A percentile compares a stretch with the other conserved stretches of the same genome.
These are phyloP conservation scores for Coelopa frigida DNA, from an alignment of 1,140 invertebrate species.

Conservation along the genomic window DNA sequence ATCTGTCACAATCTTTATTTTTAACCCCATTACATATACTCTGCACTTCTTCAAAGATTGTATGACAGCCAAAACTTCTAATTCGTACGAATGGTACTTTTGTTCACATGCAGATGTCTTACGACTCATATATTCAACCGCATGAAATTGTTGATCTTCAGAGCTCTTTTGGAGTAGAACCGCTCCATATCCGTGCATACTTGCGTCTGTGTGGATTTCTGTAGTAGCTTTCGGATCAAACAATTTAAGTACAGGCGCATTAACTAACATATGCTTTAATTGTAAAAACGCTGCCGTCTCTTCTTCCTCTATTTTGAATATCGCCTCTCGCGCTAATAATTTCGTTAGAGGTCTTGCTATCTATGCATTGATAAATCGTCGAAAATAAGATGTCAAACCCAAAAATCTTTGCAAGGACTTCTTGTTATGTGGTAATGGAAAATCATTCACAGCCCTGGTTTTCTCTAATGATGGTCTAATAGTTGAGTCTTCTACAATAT, in stretches of 20 bases:
- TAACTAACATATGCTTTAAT: constrained; percentile 16
- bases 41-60: constrained; percentile 42
- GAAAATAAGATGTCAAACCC: constrained; percentile 11
- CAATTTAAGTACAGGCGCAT: constrained; percentile 17
- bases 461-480: constrained; percentile 21
- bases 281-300: constrained; percentile 12
- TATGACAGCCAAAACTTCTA: constrained; percentile 45
- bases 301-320: constrained; percentile 5
- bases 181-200: constrained; percentile 18
- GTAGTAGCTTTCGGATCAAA: constrained; percentile 13
- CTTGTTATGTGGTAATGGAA: neutral
- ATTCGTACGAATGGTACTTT: constrained; percentile 42
- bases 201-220: constrained; percentile 26
- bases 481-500: constrained; percentile 15
- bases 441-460: constrained; percentile 1
- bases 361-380: constrained; percentile 18
- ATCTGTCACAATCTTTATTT: constrained; percentile 40
- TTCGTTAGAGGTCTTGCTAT: constrained; percentile 7
- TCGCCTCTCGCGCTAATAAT: neutral
- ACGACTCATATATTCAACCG: constrained; percentile 22
- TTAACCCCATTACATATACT: constrained; percentile 39
- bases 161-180: constrained; percentile 20
- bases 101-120: constrained; percentile 35
- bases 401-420: constrained; percentile 7
- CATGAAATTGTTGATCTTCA: constrained; percentile 10